A percentile compares a stretch with the other conserved stretches of the same genome.
Evolutionary conservation across 2,888 invertebrate species (phyloP).

Genomic region (Leptopterna dolabrata): DNA sequence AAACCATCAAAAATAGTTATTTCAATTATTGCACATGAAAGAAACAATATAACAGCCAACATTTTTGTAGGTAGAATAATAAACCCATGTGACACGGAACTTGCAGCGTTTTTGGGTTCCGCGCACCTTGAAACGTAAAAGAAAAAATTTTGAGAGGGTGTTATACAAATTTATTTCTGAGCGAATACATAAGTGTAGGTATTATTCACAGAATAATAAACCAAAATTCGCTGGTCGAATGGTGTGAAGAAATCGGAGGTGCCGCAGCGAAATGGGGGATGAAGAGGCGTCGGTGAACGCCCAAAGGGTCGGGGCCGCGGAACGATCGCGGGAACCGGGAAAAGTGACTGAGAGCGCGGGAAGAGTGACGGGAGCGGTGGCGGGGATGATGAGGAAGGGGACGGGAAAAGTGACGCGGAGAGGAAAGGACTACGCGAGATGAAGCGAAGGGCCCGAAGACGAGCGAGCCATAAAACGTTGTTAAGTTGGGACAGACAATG

Average conservation of each 20-base stretch:
- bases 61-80: too few species aligned
- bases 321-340: background rate
- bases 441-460: slow-evolving; percentile 52
- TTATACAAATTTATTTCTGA: too few species aligned
- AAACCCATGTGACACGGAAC: too few species aligned
- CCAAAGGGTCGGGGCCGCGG: background rate
- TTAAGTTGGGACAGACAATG: slow-evolving; percentile 63
- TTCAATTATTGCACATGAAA: too few species aligned
- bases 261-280: background rate
- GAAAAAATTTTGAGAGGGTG: too few species aligned
- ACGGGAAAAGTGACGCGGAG: background rate
- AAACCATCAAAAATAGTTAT: too few species aligned
- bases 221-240: too few species aligned
- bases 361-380: background rate
- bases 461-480: slow-evolving; percentile 62
- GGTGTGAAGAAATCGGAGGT: background rate
- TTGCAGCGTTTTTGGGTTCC: too few species aligned
- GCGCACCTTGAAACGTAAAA: too few species aligned
- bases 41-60: too few species aligned
- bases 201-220: too few species aligned
- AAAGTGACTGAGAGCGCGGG: background rate
- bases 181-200: too few species aligned
- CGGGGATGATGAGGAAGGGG: background rate
- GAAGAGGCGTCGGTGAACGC: background rate
- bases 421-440: slow-evolving; percentile 18